These are phyloP conservation scores for Cygnus buccinator DNA, from an alignment of 2,113 vertebrate genomes.

Conservation along the genomic window DNA sequence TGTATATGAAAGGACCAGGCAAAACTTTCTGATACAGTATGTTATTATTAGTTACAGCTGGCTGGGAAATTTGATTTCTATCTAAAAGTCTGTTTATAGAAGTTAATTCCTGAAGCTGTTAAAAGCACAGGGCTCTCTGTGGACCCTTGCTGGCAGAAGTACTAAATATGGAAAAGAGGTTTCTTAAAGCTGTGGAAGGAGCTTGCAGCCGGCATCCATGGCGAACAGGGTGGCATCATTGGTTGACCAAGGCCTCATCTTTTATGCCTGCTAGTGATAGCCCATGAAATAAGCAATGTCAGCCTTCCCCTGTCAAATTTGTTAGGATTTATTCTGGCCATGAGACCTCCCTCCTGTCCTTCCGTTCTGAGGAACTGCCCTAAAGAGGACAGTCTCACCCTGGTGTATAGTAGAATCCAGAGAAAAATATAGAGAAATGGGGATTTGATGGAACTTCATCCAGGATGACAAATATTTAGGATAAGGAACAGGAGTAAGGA, in stretches of 20 bases:
- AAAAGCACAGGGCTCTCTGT: accelerated
- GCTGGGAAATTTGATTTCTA: neutral
- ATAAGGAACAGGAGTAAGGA: neutral
- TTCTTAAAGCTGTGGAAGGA: neutral
- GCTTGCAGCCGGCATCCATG: neutral
- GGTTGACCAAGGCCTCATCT: neutral
- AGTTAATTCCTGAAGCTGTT: neutral
- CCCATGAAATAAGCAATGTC: neutral
- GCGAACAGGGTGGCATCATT: neutral
- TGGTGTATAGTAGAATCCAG: neutral
- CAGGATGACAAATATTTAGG: neutral
- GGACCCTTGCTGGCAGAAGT: neutral
- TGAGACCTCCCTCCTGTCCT: neutral
- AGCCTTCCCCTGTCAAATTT: neutral
- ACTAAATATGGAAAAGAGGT: neutral
- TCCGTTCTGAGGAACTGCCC: neutral
- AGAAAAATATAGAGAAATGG: neutral
- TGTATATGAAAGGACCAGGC: neutral
- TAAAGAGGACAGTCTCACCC: neutral
- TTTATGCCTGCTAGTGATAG: neutral
- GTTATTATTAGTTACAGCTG: neutral
- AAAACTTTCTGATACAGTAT: neutral
- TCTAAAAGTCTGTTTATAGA: neutral
- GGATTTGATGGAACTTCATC: neutral
- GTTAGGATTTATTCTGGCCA: neutral